Evolutionary conservation across 2,797 vertebrate genomes (phyloP).

Genomic region (Decapterus maruadsi): DNA sequence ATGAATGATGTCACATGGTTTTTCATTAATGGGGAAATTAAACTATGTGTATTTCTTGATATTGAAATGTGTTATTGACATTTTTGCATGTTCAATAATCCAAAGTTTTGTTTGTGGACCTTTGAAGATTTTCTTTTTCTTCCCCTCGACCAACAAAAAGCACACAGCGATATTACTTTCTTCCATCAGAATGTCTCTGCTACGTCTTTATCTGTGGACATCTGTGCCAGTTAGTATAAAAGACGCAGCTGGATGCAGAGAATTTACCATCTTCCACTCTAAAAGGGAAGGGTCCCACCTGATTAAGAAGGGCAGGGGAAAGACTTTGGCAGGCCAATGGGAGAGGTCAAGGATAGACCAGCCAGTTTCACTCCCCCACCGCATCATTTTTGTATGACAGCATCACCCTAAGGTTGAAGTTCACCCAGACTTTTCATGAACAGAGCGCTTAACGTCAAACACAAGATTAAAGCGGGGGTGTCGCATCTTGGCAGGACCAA

Average conservation of each 20-base stretch:
- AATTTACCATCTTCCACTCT: conserved; percentile 70
- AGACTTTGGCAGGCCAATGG: conserved; percentile 84
- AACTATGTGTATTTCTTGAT: conserved; percentile 15
- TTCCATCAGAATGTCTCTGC: conserved; percentile 17
- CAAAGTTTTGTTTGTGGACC: conserved; percentile 17
- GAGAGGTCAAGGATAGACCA: conserved; percentile 87
- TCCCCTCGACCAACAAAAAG: not conserved
- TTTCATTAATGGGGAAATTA: conserved; percentile 1
- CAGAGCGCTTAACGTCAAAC: conserved; percentile 91
- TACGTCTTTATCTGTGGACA: conserved; percentile 53
- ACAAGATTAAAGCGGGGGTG: conserved; percentile 92
- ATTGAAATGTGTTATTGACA: conserved; percentile 1
- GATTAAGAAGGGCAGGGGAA: conserved; percentile 85
- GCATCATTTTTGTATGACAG: conserved; percentile 87
- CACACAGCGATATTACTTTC: not conserved
- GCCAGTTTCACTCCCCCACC: conserved; percentile 76
- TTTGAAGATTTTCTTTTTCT: conserved; percentile 12
- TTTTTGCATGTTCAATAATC: conserved; percentile 18
- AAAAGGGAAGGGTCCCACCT: conserved; percentile 83
- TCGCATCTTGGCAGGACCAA: conserved; percentile 89
- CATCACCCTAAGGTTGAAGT: conserved; percentile 89
- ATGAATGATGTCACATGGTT: not conserved
- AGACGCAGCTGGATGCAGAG: conserved; percentile 72
- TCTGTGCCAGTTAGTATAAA: conserved; percentile 66
- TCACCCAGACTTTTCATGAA: conserved; percentile 93